Base-by-base conservation (phyloP, 2,797 vertebrate genomes). In the Cuniculus paca region DNA sequence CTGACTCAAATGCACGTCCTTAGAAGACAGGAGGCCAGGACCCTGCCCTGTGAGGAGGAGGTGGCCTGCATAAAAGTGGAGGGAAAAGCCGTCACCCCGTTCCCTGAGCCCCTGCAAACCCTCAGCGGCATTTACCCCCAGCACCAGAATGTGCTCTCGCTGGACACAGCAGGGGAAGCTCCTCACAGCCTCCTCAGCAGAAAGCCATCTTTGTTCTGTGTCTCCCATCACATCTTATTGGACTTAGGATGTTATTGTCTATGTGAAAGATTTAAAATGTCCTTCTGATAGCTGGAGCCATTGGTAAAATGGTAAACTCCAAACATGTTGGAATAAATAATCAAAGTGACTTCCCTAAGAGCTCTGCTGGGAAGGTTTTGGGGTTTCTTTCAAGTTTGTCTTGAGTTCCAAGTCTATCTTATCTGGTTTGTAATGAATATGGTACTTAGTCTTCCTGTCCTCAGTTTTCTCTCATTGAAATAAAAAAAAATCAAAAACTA, bases 81-180 rank as follows among this genome's bases (percentile, higher is more conserved):
- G 96, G 97, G 98, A 99, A 99, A 99, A 99, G 98, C 97, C 98
- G 98, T 99, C 99, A 99, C 98, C 97, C 6, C 0, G 97, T 98
- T 98, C 98, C 97, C 98, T 98, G 99, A 98, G 98, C 97, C 98
- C 95, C 97, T 93, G 81, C 95, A 92, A 93, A 97, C 98, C 98
- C 98, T 98, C 98, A 95, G 97, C 98, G 99, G 98, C 98, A 99
- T 97, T 98, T 91, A 97, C 97, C 98, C 97, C 95, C 96, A 97
- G 97, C 98, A 99, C 98, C 98, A 97, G 98, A 99, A 99, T 99
- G 98, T 98, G 99, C 98, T 99, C 98, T 99, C 99, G 99, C 98
- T 98, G 98, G 98, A 95, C 98, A 96, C 97, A 98, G 99, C 98
- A 98, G 97, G 98, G 97, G 96, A 98, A 98, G 97, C 98, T 98